Conservation (phyloP, 2,888 invertebrate species). For the Cephonodes hylas region DNA sequence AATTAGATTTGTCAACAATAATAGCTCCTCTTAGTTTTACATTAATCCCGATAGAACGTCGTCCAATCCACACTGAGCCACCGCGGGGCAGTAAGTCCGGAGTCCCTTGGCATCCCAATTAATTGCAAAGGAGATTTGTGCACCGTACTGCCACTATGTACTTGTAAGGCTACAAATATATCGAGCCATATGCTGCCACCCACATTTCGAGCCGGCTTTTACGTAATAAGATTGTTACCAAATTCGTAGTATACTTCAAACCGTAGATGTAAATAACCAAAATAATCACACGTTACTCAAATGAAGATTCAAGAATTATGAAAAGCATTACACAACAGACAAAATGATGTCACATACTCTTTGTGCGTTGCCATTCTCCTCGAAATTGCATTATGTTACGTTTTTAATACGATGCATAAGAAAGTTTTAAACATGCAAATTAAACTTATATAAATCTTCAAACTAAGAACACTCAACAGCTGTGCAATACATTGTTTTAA, state of each 20-base stretch:
- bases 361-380: background rate
- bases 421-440: background rate
- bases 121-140: no score
- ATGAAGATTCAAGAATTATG: background rate
- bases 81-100: no score
- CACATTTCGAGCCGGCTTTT: background rate
- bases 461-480: background rate
- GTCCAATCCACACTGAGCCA: no score
- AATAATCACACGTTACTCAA: background rate
- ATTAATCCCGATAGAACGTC: no score
- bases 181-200: background rate
- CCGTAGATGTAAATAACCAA: background rate
- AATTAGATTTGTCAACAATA: no score
- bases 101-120: no score
- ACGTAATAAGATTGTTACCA: background rate
- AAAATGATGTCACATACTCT: background rate
- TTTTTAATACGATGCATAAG: background rate
- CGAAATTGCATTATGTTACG: background rate
- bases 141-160: no score
- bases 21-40: no score
- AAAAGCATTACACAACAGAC: background rate
- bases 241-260: background rate
- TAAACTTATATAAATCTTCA: background rate
- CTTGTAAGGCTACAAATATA: no score
- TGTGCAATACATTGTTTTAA: background rate